Base-by-base conservation (phyloP, 2,113 vertebrate species). In the Rana temporaria region DNA sequence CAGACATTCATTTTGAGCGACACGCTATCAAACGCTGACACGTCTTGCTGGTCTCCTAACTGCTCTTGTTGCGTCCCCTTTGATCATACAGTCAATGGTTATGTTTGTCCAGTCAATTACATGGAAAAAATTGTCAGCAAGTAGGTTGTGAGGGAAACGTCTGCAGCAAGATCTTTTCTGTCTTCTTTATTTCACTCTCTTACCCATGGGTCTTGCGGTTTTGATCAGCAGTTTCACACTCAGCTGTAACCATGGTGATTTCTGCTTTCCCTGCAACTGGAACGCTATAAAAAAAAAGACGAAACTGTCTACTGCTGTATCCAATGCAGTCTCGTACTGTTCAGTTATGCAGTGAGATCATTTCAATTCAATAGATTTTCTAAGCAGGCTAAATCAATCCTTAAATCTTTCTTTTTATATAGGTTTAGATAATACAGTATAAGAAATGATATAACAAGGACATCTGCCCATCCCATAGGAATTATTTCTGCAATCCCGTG, bases 191-290 rank as follows among this genome's bases (percentile, higher is more conserved):
- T 56, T 48, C 6, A 24, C n/a, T 26, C n/a, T 73, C 48, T 62
- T 55, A 52, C 56, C 56, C 38, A 42, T 30, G 32, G 66, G 66
- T 48, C 34, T 80, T 70, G 66, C 16, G 55, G 67, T 53, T 80
- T 81, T 81, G 67, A 81, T 71, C 38, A 71, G 66, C 78, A 71
- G 66, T 71, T 81, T 71, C 67, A 71, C 78, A 81, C 67, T 63
- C 34, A 26, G 34, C 67, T n/a, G 78, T 81, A 81, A 71, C 78
- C 78, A 81, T 81, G 78, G 78, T 62, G 67, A 81, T 70, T 81
- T 48, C 57, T 62, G 78, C 71, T 81, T 71, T 71, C n/a, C 16
- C 56, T 53, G 57, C 16, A 42, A 20, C 32, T 48, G 57, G 67
- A 70, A 52, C 22, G n/a, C 20, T 53, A 30, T 70, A 19, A 60